phyloP scores from a whole-genome alignment of 2,888 invertebrate genomes.

The Sphaerophoria taeniata region DNA sequence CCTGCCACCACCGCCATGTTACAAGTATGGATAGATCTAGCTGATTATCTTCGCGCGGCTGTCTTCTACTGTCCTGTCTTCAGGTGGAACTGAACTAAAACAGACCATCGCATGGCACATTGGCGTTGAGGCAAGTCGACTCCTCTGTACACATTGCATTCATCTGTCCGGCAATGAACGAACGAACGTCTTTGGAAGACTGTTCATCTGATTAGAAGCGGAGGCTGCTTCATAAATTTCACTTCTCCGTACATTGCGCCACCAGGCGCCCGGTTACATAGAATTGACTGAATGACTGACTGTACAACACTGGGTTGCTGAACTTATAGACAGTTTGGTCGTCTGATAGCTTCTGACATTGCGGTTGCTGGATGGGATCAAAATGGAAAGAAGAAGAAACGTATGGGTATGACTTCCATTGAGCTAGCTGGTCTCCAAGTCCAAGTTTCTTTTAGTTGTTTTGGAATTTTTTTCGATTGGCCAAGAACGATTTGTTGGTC shows the following conservation, averaged over 20 bases:
- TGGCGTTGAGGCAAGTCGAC: neutral
- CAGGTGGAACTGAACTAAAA: constrained; percentile 31
- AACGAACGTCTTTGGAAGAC: constrained; percentile 56
- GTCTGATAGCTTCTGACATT: constrained; percentile 63
- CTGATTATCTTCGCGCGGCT: constrained; percentile 70
- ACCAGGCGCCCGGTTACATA: constrained; percentile 42
- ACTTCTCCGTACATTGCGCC: constrained; percentile 44
- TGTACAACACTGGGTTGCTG: constrained; percentile 34
- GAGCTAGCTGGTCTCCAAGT: constrained; percentile 33
- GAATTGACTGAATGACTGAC: constrained; percentile 68
- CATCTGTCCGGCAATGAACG: constrained; percentile 63
- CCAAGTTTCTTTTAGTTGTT: constrained; percentile 27
- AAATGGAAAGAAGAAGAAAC: constrained; percentile 40
- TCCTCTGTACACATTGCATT: constrained; percentile 44
- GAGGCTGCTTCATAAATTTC: constrained; percentile 74
- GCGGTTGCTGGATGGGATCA: neutral
- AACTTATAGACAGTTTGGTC: constrained; percentile 43
- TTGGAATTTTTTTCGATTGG: constrained; percentile 26
- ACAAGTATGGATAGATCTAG: constrained; percentile 8
- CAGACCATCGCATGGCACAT: neutral
- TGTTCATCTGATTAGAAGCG: constrained; percentile 73
- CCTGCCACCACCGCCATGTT: constrained; percentile 56
- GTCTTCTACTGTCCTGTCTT: constrained; percentile 50
- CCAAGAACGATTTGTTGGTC: constrained; percentile 70
- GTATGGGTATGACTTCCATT: constrained; percentile 66